Conservation (phyloP, 2,797 vertebrate genomes). For the Benthosema pterotum region DNA sequence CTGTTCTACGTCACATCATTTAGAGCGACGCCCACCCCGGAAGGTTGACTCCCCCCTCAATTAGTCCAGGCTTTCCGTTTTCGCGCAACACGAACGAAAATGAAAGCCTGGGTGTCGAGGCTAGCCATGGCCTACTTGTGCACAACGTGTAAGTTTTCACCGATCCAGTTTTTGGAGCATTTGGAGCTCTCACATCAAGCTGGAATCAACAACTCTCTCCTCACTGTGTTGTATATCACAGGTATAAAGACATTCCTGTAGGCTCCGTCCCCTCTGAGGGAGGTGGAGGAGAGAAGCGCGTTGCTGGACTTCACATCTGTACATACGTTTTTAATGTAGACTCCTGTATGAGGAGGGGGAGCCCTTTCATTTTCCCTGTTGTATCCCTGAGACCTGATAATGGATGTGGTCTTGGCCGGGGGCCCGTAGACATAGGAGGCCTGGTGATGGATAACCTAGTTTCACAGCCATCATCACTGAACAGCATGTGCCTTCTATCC, state of each 20-base stretch:
- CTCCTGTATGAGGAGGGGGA: constrained; percentile 57
- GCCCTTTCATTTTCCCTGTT: constrained; percentile 61
- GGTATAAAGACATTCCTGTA: constrained; percentile 36
- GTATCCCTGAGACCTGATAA: constrained; percentile 70
- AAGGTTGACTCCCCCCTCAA: no score
- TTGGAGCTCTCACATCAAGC: constrained; percentile 14
- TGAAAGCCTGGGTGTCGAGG: no score
- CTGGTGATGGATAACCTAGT: constrained; percentile 79
- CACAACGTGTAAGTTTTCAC: no score
- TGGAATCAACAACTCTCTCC: constrained; percentile 13
- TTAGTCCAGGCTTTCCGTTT: no score
- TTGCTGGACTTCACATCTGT: constrained; percentile 52
- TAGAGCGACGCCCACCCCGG: no score
- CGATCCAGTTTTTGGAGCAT: no score
- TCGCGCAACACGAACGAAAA: no score
- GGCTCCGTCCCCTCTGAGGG: constrained; percentile 26
- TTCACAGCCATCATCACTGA: constrained; percentile 74
- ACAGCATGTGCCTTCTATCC: constrained; percentile 72
- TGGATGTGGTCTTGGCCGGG: constrained; percentile 73
- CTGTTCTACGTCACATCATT: no score
- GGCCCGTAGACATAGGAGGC: constrained; percentile 54
- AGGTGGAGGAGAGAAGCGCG: constrained; percentile 16
- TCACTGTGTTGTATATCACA: constrained; percentile 39
- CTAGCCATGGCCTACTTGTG: no score
- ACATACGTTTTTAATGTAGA: constrained; percentile 66